Evolutionary conservation across 2,888 invertebrate species (phyloP), one percentile per base, ranked within the genome.

Genomic region (Automeris io): DNA sequence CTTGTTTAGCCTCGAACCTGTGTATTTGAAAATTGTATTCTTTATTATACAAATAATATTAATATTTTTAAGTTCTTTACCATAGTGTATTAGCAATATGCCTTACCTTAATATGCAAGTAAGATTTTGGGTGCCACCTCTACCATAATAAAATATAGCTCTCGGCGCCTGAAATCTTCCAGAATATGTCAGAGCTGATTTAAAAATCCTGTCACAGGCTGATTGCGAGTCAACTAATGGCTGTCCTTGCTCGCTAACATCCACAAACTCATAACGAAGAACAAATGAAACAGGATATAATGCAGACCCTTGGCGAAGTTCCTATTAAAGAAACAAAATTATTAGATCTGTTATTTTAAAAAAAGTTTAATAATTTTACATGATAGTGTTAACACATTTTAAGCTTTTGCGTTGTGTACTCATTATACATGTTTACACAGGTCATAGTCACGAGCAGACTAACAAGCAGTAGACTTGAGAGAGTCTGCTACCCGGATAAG

Each of bases 241-340:
- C 46, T 88, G 85, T 0, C 91, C 91, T 67, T 91, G 91, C 61
- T 91, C 90, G 45, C 90, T 89, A 32, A 91, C 88, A 69, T 94
- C 94, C 12, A 95, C 93, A 64, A 95, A 95, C 75, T 95, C 95
- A 74, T 94, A 95, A 36, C 93, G 90, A 3, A 95, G 88, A 25
- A 92, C 88, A 68, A 95, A 95, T 50, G 92, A 85, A 39, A 93
- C 91, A 2, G 93, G 93, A 66, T 93, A 93, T 33, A 94, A 80
- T 3, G 93, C 93, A 41, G 93, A 93, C n/a, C 93, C 93, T 68
- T 92, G 92, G 29, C 91, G 90, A 23, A 93, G 87, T 57, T 91
- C 91, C 80, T 87, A 75, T 35, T 50, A 52, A 49, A 39, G 37
- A 46, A 51, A n/a, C n/a, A n/a, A n/a, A n/a, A n/a, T n/a, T n/a